Percentiles rank a stretch among this genome's conserved stretches.
These are phyloP conservation scores for Hypena proboscidalis DNA, from an alignment of 2,888 invertebrate species.

Conservation along the genomic window DNA sequence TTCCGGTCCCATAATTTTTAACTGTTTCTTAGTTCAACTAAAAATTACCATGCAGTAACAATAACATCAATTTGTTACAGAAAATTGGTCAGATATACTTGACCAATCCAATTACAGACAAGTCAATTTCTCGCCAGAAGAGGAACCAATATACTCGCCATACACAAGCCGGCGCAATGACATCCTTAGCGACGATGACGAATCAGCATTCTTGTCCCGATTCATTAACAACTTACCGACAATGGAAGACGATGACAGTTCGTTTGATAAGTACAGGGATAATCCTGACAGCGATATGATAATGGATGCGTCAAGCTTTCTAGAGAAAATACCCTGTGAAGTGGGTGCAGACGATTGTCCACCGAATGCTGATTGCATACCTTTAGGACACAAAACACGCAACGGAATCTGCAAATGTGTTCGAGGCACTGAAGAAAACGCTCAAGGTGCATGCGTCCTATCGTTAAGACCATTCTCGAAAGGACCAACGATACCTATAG, in stretches of 20 bases:
- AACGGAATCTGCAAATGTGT: conserved; percentile 91
- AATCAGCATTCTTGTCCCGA: conserved; percentile 65
- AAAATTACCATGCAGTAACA: not conserved
- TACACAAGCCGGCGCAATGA: conserved; percentile 67
- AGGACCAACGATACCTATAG: conserved; percentile 67
- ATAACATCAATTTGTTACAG: conserved; percentile 53
- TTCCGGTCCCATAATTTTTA: too few species aligned
- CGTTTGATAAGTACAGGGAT: conserved; percentile 71
- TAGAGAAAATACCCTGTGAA: conserved; percentile 85
- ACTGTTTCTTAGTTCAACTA: too few species aligned
- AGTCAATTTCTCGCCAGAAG: conserved; percentile 72
- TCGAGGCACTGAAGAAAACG: conserved; percentile 83
- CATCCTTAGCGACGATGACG: conserved; percentile 67
- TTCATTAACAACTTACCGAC: conserved; percentile 74
- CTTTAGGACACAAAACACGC: conserved; percentile 79
- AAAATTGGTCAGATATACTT: conserved; percentile 80
- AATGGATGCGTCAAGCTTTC: conserved; percentile 78
- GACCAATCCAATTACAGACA: conserved; percentile 77
- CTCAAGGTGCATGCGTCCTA: conserved; percentile 69
- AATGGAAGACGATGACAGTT: conserved; percentile 70
- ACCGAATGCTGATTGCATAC: conserved; percentile 89
- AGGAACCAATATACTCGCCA: conserved; percentile 70
- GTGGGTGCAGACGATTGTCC: conserved; percentile 86
- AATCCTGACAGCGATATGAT: conserved; percentile 75
- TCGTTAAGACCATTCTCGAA: conserved; percentile 69